phyloP scores from a whole-genome alignment of 2,797 vertebrate species.

The Liasis olivaceus region DNA sequence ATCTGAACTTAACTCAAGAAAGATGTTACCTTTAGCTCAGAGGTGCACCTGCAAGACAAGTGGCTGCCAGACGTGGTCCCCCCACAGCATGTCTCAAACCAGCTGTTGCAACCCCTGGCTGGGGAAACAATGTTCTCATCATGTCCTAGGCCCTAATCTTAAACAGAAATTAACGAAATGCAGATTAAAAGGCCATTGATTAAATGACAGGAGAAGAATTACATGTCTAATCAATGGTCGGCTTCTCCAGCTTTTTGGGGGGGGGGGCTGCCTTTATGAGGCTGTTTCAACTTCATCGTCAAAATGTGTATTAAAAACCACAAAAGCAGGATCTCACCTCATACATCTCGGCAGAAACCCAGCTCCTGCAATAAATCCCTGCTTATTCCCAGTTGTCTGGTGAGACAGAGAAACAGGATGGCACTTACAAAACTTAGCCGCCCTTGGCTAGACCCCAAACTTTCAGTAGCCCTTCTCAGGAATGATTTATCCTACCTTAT shows the following conservation, averaged over 20 bases:
- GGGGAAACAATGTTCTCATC: constrained; percentile 27
- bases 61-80: background rate
- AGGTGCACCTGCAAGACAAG: background rate
- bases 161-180: constrained; percentile 59
- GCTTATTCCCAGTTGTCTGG: background rate
- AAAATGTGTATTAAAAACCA: constrained; percentile 65
- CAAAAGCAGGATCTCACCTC: background rate
- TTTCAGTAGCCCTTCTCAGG: background rate
- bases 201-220: constrained; percentile 69
- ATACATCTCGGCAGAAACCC: background rate
- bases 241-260: constrained; percentile 36
- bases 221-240: constrained; percentile 63
- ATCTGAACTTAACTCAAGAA: background rate
- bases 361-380: constrained; percentile 11
- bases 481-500: background rate
- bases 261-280: constrained; percentile 56
- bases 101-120: background rate
- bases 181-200: constrained; percentile 68
- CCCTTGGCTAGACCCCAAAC: background rate
- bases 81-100: no score
- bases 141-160: constrained; percentile 58
- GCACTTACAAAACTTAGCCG: background rate
- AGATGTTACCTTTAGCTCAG: background rate
- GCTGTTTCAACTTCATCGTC: constrained; percentile 65
- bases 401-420: background rate